Evolutionary conservation across 35 echinoderm and acorn worm species (phyloP), one percentile per base, ranked within the genome.

Genomic region (Apostichopus parvimensis): DNA sequence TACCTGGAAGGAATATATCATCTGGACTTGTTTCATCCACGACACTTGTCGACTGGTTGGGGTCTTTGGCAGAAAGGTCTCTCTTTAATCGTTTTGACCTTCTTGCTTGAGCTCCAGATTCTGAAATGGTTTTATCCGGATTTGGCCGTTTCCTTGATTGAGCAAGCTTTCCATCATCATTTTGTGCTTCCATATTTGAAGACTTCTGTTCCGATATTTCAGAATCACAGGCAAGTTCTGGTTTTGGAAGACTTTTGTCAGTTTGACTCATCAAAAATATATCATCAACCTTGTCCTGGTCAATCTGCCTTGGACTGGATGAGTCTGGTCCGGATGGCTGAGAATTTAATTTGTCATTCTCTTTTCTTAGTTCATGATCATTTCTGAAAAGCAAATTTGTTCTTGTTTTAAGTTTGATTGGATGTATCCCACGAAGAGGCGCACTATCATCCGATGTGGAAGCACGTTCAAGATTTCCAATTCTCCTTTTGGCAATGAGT

Each of bases 1-100:
- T 52, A 58, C 81, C 52, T 15, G 20, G 17, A 13, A 59, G 81
- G 18, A 84, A 84, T 12, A 84, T 84, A 58, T 84, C 81, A n/a
- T 84, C 81, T 22, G 55, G 4, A n/a, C 4, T 20, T 20, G 5
- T 5, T 7, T 18, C 14, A 6, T 22, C 71, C 13, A 22, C 7
- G 15, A n/a, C 81, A 84, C 58, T 14, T 58, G 13, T 58, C 6
- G 24, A 84, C 17, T 20, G 17, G n/a, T 6, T 8, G 1, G 57
- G 6, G 12, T 17, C 14, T 18, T 23, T 17, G 10, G 81, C 20
- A 24, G 81, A 84, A 53, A 26, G 54, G 4, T 58, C 53, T 84
- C 55, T 84, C 18, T 58, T 84, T 10, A 84, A 84, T 56, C 81
- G 17, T 22, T 84, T 84, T 84, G 81, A 84, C 81, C 81, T 84